phyloP scores from a whole-genome alignment of 2,113 vertebrate species.

The Ptychochromis oligacanthus region DNA sequence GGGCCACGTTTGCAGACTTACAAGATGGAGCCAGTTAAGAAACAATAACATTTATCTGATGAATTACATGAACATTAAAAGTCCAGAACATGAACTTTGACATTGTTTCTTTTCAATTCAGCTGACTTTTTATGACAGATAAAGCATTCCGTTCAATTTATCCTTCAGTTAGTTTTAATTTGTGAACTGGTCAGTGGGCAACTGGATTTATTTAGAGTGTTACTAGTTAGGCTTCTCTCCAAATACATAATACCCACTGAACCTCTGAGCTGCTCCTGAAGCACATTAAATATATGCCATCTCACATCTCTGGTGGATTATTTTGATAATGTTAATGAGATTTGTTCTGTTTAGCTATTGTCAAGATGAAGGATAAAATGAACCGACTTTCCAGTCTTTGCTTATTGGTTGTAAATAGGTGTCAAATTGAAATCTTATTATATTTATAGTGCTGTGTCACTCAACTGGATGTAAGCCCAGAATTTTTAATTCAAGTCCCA shows the following conservation, averaged over 20 bases:
- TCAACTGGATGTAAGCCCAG: not conserved
- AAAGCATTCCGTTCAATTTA: not conserved
- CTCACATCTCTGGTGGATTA: not conserved
- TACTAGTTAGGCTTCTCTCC: not conserved
- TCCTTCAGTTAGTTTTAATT: not conserved
- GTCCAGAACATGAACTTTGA: not conserved
- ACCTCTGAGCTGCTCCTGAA: not conserved
- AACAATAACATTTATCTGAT: too few relatives aligned
- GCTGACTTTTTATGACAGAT: not conserved
- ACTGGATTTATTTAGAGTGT: not conserved
- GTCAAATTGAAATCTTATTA: not conserved
- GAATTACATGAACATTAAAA: not conserved
- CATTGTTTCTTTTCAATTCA: accelerated
- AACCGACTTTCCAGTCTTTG: not conserved
- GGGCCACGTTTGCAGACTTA: not conserved
- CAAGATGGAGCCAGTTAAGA: not conserved
- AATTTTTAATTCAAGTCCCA: not conserved
- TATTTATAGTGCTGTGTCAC: not conserved
- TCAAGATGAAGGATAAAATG: not conserved
- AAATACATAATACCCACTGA: not conserved
- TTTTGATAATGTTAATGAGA: not conserved
- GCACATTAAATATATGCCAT: not conserved
- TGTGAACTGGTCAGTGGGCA: not conserved
- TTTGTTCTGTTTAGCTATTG: not conserved
- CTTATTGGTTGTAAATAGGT: not conserved